phyloP scores from a whole-genome alignment of 2,797 vertebrate species.

The Coracias cyanogaster region DNA sequence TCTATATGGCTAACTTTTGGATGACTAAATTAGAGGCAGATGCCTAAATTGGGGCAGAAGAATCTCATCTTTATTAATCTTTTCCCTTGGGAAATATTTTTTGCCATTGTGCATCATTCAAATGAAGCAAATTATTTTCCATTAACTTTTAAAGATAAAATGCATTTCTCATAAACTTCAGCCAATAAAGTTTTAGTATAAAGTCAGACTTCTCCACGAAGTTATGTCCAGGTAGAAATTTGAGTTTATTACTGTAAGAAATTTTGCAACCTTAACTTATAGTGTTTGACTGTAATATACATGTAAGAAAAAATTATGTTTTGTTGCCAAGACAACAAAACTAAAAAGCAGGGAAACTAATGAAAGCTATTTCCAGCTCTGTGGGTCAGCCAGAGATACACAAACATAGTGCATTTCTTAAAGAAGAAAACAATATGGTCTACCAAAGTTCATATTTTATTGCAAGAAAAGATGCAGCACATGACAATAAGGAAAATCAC shows the following conservation, averaged over 20 bases:
- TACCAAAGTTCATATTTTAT: conserved; percentile 58
- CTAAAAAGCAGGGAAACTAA: conserved; percentile 71
- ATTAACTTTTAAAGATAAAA: neutral
- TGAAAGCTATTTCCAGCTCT: conserved; percentile 72
- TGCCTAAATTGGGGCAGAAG: neutral
- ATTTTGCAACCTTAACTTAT: neutral
- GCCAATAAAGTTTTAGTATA: neutral
- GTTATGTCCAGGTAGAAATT: neutral
- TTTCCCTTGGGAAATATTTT: neutral
- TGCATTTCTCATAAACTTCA: neutral
- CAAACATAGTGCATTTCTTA: conserved; percentile 55
- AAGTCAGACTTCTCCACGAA: neutral
- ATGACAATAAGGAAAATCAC: conserved; percentile 6
- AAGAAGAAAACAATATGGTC: conserved; percentile 46
- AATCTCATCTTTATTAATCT: neutral
- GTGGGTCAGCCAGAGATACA: conserved; percentile 48
- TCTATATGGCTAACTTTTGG: neutral
- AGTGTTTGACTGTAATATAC: conserved; percentile 17
- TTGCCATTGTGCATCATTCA: neutral
- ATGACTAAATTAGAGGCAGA: neutral
- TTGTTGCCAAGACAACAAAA: conserved; percentile 71
- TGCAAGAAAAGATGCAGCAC: neutral
- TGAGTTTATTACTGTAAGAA: neutral
- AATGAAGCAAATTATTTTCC: neutral
- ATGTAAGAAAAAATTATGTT: conserved; percentile 66